Percentiles rank a stretch among this genome's conserved stretches.
These are phyloP conservation scores for Cavia aperea DNA, from an alignment of 2,113 vertebrate genomes.

Conservation along the genomic window DNA sequence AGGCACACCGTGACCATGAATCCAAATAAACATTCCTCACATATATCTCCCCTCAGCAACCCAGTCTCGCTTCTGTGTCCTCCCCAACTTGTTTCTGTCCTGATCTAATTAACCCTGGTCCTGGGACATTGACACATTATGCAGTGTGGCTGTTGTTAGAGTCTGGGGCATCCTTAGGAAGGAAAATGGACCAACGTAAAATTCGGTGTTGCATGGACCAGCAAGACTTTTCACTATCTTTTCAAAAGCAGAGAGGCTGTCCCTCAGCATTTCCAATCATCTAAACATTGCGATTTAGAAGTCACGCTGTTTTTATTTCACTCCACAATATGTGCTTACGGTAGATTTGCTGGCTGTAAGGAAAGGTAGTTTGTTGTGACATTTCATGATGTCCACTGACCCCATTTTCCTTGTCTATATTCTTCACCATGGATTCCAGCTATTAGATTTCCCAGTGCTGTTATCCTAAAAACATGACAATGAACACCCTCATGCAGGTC, in stretches of 20 bases:
- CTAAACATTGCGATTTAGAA: neutral
- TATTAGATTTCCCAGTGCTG: neutral
- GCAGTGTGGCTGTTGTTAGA: neutral
- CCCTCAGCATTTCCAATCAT: neutral
- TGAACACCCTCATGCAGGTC: neutral
- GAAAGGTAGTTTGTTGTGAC: neutral
- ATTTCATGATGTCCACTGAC: neutral
- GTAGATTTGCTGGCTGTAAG: neutral
- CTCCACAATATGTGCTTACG: neutral
- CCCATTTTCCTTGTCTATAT: neutral
- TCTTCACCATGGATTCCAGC: neutral
- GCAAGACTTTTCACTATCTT: neutral
- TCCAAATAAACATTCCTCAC: neutral
- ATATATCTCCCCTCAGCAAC: too few species aligned
- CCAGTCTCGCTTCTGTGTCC: neutral
- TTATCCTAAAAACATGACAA: neutral
- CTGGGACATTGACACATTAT: neutral
- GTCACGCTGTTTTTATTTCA: neutral
- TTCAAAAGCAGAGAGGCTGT: neutral
- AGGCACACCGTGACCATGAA: rapidly evolving
- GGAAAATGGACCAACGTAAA: neutral
- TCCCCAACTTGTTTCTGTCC: neutral
- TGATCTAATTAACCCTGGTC: neutral
- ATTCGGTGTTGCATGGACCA: neutral
- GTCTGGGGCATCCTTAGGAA: neutral